phyloP scores from a whole-genome alignment of 2,797 vertebrate species.

The Myotis pilosus region DNA sequence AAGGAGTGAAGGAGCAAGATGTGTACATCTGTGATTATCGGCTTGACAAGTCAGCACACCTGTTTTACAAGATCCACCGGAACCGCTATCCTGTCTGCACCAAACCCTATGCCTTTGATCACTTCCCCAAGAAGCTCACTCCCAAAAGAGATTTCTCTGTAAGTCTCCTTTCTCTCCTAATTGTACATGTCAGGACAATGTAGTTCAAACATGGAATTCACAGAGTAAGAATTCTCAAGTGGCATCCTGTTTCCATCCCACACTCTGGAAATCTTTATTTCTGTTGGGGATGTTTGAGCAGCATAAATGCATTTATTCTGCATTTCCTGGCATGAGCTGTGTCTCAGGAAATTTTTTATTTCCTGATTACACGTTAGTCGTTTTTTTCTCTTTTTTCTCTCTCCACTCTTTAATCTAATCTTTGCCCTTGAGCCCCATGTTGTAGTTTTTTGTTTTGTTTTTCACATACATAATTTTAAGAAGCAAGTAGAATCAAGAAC shows the following conservation, averaged over 20 bases:
- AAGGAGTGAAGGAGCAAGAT: slow-evolving; percentile 96
- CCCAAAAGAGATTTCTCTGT: slow-evolving; percentile 98
- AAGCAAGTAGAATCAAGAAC: neutral
- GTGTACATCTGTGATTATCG: slow-evolving; percentile 99
- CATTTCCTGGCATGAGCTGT: neutral
- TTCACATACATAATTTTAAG: neutral
- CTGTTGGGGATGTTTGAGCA: neutral
- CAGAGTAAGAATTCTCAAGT: neutral
- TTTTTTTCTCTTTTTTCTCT: neutral
- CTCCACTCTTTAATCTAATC: neutral
- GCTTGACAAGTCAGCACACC: slow-evolving; percentile 97
- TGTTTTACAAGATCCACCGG: slow-evolving; percentile 99
- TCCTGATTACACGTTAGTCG: neutral
- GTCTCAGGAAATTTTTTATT: neutral
- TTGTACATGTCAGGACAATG: neutral
- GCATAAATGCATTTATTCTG: neutral
- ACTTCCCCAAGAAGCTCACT: slow-evolving; percentile 95
- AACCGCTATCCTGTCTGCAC: slow-evolving; percentile 98
- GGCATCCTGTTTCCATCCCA: neutral
- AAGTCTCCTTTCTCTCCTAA: slow-evolving; percentile 70
- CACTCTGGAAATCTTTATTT: neutral
- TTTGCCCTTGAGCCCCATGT: neutral
- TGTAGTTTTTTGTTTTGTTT: neutral
- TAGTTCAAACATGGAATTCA: neutral
- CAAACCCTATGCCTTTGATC: slow-evolving; percentile 97